Percentiles rank a stretch among this genome's conserved stretches.
Conservation (phyloP, 1,140 invertebrate genomes). For the Homarus americanus region DNA sequence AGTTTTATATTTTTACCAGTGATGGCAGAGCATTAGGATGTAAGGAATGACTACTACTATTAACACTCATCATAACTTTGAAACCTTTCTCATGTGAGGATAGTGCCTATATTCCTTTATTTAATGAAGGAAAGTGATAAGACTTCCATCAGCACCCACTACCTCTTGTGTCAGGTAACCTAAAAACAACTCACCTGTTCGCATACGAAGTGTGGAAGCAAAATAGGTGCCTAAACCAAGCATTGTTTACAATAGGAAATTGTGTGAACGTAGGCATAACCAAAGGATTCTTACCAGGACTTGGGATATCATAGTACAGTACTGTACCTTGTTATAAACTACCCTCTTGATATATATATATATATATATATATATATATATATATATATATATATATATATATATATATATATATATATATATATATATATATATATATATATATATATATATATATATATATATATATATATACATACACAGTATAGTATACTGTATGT, state of each 20-base stretch:
- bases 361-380: conserved; percentile 23
- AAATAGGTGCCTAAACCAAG: conserved; percentile 7
- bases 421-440: too few species aligned
- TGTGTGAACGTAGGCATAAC: not conserved
- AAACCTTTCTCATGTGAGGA: not conserved
- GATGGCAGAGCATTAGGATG: not conserved
- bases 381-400: conserved; percentile 19
- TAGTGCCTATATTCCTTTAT: conserved; percentile 24
- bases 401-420: too few species aligned
- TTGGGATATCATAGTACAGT: not conserved
- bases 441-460: too few species aligned
- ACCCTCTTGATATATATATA: too few species aligned
- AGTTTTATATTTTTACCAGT: too few species aligned
- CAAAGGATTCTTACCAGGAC: not conserved
- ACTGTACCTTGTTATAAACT: not conserved
- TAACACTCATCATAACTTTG: not conserved
- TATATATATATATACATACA: too few species aligned
- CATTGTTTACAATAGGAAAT: not conserved
- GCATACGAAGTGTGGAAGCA: not conserved
- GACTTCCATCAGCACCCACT: conserved; percentile 37
- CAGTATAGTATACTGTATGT: too few species aligned
- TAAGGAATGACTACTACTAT: too few species aligned
- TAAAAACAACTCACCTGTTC: conserved; percentile 5
- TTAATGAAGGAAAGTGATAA: conserved; percentile 12
- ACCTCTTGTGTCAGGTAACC: conserved; percentile 39